Evolutionary conservation across 2,888 invertebrate genomes (phyloP).

Genomic region (Epiperipatus broadwayi): DNA sequence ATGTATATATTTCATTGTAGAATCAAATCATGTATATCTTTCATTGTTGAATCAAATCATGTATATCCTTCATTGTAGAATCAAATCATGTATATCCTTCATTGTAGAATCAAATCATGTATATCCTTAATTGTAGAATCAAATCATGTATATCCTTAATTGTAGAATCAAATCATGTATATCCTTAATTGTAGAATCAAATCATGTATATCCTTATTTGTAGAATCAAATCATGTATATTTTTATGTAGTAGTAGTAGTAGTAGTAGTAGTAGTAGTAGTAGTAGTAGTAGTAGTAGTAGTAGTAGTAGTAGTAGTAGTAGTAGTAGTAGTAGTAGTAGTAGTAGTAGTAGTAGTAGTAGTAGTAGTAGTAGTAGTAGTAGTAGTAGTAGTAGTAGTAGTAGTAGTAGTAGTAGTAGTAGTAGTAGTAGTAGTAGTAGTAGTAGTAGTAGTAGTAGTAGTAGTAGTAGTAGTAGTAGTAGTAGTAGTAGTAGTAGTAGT

Average conservation of each 20-base stretch:
- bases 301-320: slow-evolving; percentile 12
- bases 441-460: slow-evolving; percentile 5
- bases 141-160: too few species aligned
- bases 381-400: slow-evolving; percentile 12
- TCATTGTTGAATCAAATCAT: too few species aligned
- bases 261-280: slow-evolving; percentile 10
- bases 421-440: slow-evolving; percentile 7
- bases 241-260: slow-evolving; percentile 9
- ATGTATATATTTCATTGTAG: too few species aligned
- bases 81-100: too few species aligned
- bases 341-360: slow-evolving; percentile 12
- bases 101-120: too few species aligned
- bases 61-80: too few species aligned
- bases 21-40: too few species aligned
- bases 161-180: too few species aligned
- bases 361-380: slow-evolving; percentile 12
- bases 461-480: slow-evolving; percentile 8
- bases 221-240: too few species aligned
- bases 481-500: slow-evolving; percentile 12
- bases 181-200: too few species aligned
- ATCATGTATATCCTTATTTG: too few species aligned
- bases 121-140: too few species aligned
- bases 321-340: slow-evolving; percentile 12
- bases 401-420: slow-evolving; percentile 14
- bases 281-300: slow-evolving; percentile 12